These are phyloP conservation scores for Heliopora coerulea DNA, from an alignment of 92 coral and sea anemone species.

Conservation along the genomic window DNA sequence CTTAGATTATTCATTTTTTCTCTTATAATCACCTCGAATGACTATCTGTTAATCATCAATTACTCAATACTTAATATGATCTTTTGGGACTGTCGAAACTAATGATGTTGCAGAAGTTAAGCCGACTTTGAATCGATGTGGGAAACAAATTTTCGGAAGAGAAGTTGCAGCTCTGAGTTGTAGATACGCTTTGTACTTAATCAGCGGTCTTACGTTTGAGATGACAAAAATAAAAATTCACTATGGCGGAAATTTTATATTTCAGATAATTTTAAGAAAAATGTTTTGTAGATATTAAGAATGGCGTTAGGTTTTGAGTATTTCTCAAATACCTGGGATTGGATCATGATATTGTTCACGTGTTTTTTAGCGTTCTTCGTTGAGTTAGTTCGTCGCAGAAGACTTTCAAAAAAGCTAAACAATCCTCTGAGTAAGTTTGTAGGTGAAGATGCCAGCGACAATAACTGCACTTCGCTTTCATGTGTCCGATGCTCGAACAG, in stretches of 20 bases:
- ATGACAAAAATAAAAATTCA: no score
- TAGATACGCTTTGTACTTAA: no score
- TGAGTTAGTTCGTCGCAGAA: neutral
- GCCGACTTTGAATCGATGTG: no score
- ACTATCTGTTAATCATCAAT: no score
- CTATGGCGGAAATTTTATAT: neutral
- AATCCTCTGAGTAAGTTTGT: neutral
- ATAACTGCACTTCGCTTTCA: slow-evolving; percentile 14
- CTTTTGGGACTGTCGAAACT: no score
- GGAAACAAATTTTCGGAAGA: no score
- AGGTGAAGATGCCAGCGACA: neutral
- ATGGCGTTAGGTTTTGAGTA: neutral
- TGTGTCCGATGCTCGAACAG: slow-evolving; percentile 34
- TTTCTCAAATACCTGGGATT: neutral
- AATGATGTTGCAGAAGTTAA: no score
- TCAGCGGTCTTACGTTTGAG: neutral
- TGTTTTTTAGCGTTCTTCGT: neutral
- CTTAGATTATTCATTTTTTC: no score
- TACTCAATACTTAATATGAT: no score
- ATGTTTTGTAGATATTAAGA: neutral
- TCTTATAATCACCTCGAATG: no score
- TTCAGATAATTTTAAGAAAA: neutral
- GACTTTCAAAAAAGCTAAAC: neutral
- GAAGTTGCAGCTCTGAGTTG: no score
- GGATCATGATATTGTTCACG: neutral